A percentile compares a stretch with the other conserved stretches of the same genome.
These are phyloP conservation scores for Eumeta japonica DNA, from an alignment of 1,140 invertebrate genomes.

Conservation along the genomic window DNA sequence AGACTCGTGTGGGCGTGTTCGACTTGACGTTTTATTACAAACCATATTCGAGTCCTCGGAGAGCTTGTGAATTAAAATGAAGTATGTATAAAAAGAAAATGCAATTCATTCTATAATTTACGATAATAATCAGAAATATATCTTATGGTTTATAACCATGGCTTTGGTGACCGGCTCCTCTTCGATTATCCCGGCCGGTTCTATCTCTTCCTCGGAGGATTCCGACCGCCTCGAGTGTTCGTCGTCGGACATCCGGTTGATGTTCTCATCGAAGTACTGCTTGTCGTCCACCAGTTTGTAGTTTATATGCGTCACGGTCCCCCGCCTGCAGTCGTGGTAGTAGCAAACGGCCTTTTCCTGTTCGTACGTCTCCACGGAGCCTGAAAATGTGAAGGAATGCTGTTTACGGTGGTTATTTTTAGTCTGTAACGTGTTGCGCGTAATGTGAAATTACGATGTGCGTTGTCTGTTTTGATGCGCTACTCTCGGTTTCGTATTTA, in stretches of 20 bases:
- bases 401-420: not conserved
- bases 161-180: constrained; percentile 35
- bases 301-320: constrained; percentile 37
- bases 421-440: too few species aligned
- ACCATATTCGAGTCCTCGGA: too few species aligned
- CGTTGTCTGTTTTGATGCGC: too few species aligned
- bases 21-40: too few species aligned
- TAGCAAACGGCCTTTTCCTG: constrained; percentile 64
- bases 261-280: constrained; percentile 42
- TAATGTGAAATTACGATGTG: too few species aligned
- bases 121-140: constrained; percentile 49
- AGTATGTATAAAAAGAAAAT: not conserved
- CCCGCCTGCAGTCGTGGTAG: constrained; percentile 61
- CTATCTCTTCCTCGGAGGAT: constrained; percentile 10
- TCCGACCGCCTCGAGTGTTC: too few species aligned
- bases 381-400: constrained; percentile 22
- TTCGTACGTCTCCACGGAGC: constrained; percentile 67
- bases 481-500: too few species aligned
- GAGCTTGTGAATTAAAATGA: not conserved
- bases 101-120: not conserved
- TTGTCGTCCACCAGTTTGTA: constrained; percentile 46
- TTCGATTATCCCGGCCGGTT: constrained; percentile 5
- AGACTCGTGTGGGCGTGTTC: too few species aligned
- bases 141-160: constrained; percentile 51
- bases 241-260: constrained; percentile 33